These are phyloP conservation scores for Mystacides longicornis DNA, from an alignment of 2,888 invertebrate species.

Conservation along the genomic window DNA sequence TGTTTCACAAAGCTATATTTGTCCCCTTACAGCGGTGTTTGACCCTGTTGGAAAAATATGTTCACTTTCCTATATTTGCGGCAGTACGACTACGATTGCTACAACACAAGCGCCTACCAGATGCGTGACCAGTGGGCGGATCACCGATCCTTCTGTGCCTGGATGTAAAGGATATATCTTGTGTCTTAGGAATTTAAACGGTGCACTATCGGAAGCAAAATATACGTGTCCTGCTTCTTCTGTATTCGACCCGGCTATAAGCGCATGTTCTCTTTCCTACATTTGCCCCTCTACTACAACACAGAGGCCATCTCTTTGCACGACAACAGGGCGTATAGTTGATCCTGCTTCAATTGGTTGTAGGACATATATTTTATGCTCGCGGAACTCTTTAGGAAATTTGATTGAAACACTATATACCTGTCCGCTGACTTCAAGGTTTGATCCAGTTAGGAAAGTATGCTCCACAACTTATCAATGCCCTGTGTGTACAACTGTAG, in stretches of 20 bases:
- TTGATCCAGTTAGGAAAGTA: not conserved
- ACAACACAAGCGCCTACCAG: slow-evolving; percentile 21
- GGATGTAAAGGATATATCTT: slow-evolving; percentile 11
- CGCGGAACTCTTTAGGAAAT: not conserved
- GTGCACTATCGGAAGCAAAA: too few relatives aligned
- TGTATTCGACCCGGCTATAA: slow-evolving; percentile 42
- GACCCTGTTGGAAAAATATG: slow-evolving; percentile 43
- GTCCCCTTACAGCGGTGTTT: slow-evolving; percentile 40
- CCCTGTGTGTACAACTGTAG: not conserved
- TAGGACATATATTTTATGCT: not conserved
- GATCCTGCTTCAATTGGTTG: not conserved
- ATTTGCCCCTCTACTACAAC: too few relatives aligned
- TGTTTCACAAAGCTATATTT: slow-evolving; percentile 38
- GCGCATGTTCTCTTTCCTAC: slow-evolving; percentile 40
- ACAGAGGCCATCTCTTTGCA: not conserved
- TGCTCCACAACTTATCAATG: not conserved
- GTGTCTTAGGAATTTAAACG: too few relatives aligned
- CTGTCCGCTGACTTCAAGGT: not conserved
- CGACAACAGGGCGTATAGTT: not conserved
- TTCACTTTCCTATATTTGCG: slow-evolving; percentile 33
- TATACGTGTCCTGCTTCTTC: slow-evolving; percentile 30
- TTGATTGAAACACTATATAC: not conserved
- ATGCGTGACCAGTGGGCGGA: slow-evolving; percentile 23
- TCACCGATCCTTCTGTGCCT: not conserved
- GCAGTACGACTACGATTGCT: slow-evolving; percentile 39